phyloP scores from a whole-genome alignment of 2,113 vertebrate genomes.

The Sphyrna mokarran region DNA sequence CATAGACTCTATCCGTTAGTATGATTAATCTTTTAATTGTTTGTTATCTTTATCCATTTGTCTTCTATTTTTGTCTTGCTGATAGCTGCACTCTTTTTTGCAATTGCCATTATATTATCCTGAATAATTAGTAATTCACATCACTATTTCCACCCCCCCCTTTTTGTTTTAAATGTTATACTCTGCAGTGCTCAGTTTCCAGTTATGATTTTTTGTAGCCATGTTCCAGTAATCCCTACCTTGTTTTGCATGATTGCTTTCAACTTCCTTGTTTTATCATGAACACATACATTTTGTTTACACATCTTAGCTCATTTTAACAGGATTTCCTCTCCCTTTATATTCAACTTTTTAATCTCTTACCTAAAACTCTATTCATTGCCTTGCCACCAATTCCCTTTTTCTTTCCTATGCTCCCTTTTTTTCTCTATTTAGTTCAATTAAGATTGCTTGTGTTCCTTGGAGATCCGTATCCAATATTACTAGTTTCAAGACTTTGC shows the following conservation, averaged over 20 bases:
- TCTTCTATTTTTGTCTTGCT: not conserved
- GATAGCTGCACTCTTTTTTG: not conserved
- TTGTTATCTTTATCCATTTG: not conserved
- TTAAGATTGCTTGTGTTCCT: not conserved
- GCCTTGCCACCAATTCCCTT: not conserved
- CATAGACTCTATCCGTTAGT: not conserved
- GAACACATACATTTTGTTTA: not conserved
- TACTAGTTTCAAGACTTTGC: not conserved
- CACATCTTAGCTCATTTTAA: not conserved
- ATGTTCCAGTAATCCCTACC: not conserved
- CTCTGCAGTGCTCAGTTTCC: not conserved
- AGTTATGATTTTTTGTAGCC: not conserved
- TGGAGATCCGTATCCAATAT: not conserved
- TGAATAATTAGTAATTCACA: not conserved
- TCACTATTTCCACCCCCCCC: not conserved
- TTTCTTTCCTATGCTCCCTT: not conserved
- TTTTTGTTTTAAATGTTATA: not conserved
- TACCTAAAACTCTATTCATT: not conserved
- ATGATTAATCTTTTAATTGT: not conserved
- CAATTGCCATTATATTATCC: not conserved
- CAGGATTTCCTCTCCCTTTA: not conserved
- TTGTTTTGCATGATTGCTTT: not conserved
- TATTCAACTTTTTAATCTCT: too few species aligned
- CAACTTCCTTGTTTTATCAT: not conserved
- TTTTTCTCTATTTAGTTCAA: not conserved